Conservation (phyloP, 2,113 vertebrate species). For the Protobothrops mucrosquamatus region DNA sequence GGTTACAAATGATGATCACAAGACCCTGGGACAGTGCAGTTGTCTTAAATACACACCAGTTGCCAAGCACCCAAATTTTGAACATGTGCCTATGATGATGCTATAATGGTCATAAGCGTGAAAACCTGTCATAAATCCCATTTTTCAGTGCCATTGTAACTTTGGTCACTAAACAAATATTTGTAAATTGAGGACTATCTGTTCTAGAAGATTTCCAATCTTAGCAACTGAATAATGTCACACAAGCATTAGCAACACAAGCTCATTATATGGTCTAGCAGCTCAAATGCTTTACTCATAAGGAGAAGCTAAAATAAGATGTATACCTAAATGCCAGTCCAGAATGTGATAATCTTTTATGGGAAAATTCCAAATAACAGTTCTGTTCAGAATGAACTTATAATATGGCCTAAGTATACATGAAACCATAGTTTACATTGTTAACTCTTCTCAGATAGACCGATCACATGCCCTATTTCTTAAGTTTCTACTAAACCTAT, state of each 20-base stretch:
- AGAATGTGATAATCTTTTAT: not conserved
- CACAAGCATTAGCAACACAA: not conserved
- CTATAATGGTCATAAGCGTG: not conserved
- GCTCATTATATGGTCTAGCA: not conserved
- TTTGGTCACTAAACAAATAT: not conserved
- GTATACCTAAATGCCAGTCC: not conserved
- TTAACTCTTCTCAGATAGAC: not conserved
- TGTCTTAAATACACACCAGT: not conserved
- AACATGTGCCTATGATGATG: not conserved
- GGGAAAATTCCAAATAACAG: not conserved
- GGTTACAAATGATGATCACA: not conserved
- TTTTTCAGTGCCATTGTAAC: not conserved
- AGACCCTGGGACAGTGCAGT: not conserved
- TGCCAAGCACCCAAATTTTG: not conserved
- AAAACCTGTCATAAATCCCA: not conserved
- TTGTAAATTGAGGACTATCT: not conserved
- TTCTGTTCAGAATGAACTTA: not conserved
- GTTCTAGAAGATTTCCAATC: not conserved
- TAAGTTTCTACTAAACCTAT: not conserved
- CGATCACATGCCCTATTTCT: not conserved
- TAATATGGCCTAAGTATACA: not conserved
- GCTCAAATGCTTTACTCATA: not conserved
- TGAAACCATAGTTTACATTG: not conserved
- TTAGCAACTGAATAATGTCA: not conserved
- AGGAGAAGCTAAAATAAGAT: not conserved